Evolutionary conservation across 1,140 invertebrate genomes (phyloP), one percentile per base, ranked within the genome.

Genomic region (Sminthurides bifidus): DNA sequence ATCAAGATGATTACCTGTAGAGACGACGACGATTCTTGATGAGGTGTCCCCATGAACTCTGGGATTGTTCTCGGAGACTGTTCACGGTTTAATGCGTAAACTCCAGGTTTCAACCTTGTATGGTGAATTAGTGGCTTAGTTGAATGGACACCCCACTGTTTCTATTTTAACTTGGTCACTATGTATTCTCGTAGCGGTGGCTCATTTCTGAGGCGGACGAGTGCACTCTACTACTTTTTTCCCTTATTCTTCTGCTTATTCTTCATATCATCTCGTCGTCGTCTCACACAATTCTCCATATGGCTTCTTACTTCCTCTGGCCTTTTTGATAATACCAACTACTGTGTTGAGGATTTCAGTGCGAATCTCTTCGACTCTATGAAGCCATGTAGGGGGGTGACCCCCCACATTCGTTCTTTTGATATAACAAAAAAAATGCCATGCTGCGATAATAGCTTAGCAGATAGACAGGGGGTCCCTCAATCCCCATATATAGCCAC

Each of bases 401-500:
- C 56, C 56, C 63, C 62, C 63, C 59, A 61, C 59, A 53, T 53
- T 50, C 30, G 54, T 60, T 63, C 61, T 63, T 63, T 63, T 63
- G 61, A 59, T 54, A 58, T 52, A 56, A 65, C 59, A 65, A 65
- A 64, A 65, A 41, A 58, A 61, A 61, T 57, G 59, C 59, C 63
- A 65, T 48, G 59, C 59, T 61, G 63, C 43, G 63, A 61, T 65
- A 65, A 65, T 65, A 61, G 63, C 63, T 65, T 65, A 65, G 59
- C 54, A 58, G 57, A 61, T 59, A 61, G 56, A 61, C 54, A 61
- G 56, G 63, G 60, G 59, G 59, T 61, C 59, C 60, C 48, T 61
- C 43, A 60, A 63, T 57, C 57, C 57, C 58, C 61, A 56, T 59
- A 60, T 63, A 63, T 63, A 63, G 57, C 57, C 54, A 59, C 61